Base-by-base conservation (phyloP, 2,888 invertebrate genomes). In the Lepidocyrtoides sp. region DNA sequence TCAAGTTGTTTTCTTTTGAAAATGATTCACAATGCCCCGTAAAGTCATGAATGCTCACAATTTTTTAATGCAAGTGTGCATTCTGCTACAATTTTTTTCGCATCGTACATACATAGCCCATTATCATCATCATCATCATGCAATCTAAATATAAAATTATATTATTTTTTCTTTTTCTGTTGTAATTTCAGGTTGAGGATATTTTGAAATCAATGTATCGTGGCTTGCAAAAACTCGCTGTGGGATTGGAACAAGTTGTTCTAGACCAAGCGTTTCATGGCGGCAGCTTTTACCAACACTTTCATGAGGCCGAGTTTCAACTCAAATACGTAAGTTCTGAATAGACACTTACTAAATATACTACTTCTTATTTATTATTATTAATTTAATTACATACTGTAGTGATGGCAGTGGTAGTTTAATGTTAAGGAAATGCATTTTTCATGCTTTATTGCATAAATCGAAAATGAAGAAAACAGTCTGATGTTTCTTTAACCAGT, bases 171-270 rank as follows among this genome's bases (percentile, higher is more conserved):
- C 54, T 48, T 17, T 48, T n/a, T 51, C 12, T 36, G 23, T 10
- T 60, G 41, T 51, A 82, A 86, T 89, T 95, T 95, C 95, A 96
- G 96, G 95, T 96, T 91, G 95, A 96, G 85, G 95, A 95, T 23
- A 95, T 95, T 14, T 95, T 97, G 94, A 96, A 96, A 82, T 95
- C 96, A 87, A 96, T 97, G 94, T 97, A 97, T 95, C 96, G 96
- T 94, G 96, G 96, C 93, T 95, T 97, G 95, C 97, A 97, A 95
- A 96, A 96, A 95, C 96, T 97, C 92, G 97, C 97, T 0, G 97
- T 97, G 5, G 97, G 97, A 36, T 95, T 97, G 89, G 96, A 97
- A 94, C 96, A 97, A 94, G 96, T 97, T 77, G 96, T 96, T 51
- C 95, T 96, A 95, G 97, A 97, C 93, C 96, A 96, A 93, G 95